Evolutionary conservation across 2,888 invertebrate species (phyloP).

Genomic region (Unio pictorum): DNA sequence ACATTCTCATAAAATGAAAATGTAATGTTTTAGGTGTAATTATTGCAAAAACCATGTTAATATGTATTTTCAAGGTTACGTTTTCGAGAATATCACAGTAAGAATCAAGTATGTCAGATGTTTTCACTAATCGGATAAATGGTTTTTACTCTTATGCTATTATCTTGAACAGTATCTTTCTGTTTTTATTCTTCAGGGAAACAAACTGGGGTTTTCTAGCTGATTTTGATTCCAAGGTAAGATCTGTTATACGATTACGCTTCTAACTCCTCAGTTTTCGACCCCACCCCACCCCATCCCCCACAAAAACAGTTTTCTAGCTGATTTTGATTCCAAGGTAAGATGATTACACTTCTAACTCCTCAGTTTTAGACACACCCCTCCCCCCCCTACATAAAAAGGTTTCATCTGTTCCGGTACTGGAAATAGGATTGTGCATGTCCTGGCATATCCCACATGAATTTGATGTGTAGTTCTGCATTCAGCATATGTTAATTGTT

Average conservation of each 20-base stretch:
- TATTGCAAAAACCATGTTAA: neutral
- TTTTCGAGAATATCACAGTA: neutral
- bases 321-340: constrained; percentile 66
- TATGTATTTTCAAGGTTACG: neutral
- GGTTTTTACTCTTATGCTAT: neutral
- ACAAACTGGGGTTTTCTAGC: constrained; percentile 65
- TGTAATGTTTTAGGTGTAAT: neutral
- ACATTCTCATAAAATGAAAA: too few species aligned
- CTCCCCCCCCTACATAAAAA: too few species aligned
- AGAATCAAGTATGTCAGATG: neutral
- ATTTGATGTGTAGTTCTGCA: too few species aligned
- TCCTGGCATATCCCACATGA: too few species aligned
- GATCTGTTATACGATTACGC: constrained; percentile 1
- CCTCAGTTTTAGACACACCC: too few species aligned
- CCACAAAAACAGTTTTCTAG: constrained; percentile 41
- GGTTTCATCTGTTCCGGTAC: too few species aligned
- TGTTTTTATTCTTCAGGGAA: constrained; percentile 49
- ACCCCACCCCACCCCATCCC: too few species aligned
- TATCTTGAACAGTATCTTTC: neutral
- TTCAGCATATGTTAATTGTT: too few species aligned
- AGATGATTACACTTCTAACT: constrained; percentile 4
- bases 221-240: constrained; percentile 64
- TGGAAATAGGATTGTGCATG: too few species aligned
- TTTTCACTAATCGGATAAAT: neutral
- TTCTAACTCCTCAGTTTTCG: neutral